A percentile compares a stretch with the other conserved stretches of the same genome.
Conservation (phyloP, 2,888 invertebrate genomes). For the Hemaris fuciformis region DNA sequence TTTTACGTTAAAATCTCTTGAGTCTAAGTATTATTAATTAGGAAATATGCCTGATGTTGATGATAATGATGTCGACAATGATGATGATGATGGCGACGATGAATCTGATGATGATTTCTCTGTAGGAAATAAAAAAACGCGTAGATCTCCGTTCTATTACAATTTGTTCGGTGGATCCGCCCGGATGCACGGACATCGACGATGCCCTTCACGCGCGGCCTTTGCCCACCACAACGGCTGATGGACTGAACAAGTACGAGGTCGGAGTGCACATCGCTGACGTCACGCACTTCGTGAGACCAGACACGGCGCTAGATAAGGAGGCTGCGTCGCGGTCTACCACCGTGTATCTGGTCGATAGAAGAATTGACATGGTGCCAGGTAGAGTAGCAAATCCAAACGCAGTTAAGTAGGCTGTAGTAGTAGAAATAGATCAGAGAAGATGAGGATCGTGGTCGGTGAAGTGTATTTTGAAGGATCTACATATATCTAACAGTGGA, state of each 20-base stretch:
- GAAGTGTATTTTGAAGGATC: too few species aligned
- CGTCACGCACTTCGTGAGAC: slow-evolving; percentile 97
- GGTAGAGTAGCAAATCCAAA: slow-evolving; percentile 40
- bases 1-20: too few species aligned
- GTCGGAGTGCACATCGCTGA: slow-evolving; percentile 99
- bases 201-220: slow-evolving; percentile 96
- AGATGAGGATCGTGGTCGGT: too few species aligned
- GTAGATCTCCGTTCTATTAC: slow-evolving; percentile 91
- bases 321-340: slow-evolving; percentile 97
- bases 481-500: too few species aligned
- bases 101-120: too few species aligned
- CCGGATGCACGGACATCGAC: slow-evolving; percentile 99
- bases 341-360: slow-evolving; percentile 97
- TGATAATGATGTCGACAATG: too few species aligned
- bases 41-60: too few species aligned
- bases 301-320: slow-evolving; percentile 93
- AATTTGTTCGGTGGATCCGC: slow-evolving; percentile 98
- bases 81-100: too few species aligned
- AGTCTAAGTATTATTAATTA: too few species aligned
- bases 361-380: slow-evolving; percentile 94
- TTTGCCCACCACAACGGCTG: slow-evolving; percentile 80
- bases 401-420: too few species aligned
- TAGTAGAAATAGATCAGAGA: too few species aligned
- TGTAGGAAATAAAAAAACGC: slow-evolving; percentile 87
- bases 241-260: slow-evolving; percentile 62